These are phyloP conservation scores for Chrosomus eos DNA, from an alignment of 2,797 vertebrate genomes.

Conservation along the genomic window DNA sequence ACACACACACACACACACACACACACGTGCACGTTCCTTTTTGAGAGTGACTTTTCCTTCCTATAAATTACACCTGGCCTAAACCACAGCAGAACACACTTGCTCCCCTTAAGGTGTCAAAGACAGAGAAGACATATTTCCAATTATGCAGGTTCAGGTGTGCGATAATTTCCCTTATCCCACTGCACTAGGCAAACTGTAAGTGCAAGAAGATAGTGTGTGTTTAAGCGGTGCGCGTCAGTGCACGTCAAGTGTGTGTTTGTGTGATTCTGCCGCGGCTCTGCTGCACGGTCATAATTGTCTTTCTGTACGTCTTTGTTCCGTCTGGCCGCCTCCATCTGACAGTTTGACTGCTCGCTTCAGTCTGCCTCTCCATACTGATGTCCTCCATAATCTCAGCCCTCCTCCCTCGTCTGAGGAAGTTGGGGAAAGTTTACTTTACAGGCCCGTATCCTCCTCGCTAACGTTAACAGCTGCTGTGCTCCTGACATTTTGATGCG, in stretches of 20 bases:
- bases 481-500: slow-evolving; percentile 72
- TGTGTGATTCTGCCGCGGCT: slow-evolving; percentile 65
- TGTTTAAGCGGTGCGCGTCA: slow-evolving; percentile 38
- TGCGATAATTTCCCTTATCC: slow-evolving; percentile 5
- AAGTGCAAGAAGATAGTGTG: not conserved
- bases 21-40: not conserved
- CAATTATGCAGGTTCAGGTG: slow-evolving; percentile 29
- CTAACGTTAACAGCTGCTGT: slow-evolving; percentile 71
- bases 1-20: not conserved
- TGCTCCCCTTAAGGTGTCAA: not conserved
- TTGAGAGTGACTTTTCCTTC: not conserved
- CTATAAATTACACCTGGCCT: not conserved
- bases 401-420: slow-evolving; percentile 53
- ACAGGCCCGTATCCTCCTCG: slow-evolving; percentile 59
- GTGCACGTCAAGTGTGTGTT: slow-evolving; percentile 40
- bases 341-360: slow-evolving; percentile 80
- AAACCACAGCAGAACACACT: slow-evolving; percentile 3
- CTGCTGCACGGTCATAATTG: slow-evolving; percentile 71
- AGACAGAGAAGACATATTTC: not conserved
- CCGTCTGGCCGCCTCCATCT: slow-evolving; percentile 77
- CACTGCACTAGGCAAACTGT: not conserved
- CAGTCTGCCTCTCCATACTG: slow-evolving; percentile 67
- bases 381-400: slow-evolving; percentile 67
- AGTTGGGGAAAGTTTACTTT: slow-evolving; percentile 78
- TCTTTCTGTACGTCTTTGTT: slow-evolving; percentile 79